Base-by-base conservation (phyloP, 2,888 invertebrate species). In the Archaeoteleia sp. region DNA sequence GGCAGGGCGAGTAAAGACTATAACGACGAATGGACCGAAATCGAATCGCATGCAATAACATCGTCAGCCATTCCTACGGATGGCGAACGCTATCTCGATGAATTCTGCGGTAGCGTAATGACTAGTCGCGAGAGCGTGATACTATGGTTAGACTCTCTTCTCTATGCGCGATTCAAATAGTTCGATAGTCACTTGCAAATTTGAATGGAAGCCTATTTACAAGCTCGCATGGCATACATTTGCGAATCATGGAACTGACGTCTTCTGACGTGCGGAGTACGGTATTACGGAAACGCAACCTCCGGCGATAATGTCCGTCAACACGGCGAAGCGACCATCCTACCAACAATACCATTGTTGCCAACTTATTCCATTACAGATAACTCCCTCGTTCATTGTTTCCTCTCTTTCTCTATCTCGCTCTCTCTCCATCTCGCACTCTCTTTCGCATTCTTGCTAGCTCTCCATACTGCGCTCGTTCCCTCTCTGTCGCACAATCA, bases 361-460 rank as follows among this genome's bases (percentile, higher is more conserved):
- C 84, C 83, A 85, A 85, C 85, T 85, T 85, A 85, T 85, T 85
- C 83, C 83, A 85, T 85, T 85, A 85, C 83, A 85, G 84, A 85
- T 85, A 85, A 85, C 82, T 82, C 80, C 73, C 60, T 60, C 73
- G 67, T 57, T 69, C 43, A 61, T 66, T 63, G 73, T 71, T 76
- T 77, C 74, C 70, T 71, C 72, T 74, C 74, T 73, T 73, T 71
- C 73, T 72, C 71, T 66, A 73, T 76, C 74, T 72, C 73, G 74
- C 71, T 48, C 65, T 54, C 60, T 49, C 63, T 75, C 73, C 68
- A 65, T 63, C 53, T 69, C 46, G 63, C 63, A 35, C 67, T 60
- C 58, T 51, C 63, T 60, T 51, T 30, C 63, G 9, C 39, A 37
- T 17, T 40, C 45, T 49, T 54, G 13, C 46, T 37, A 12, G 46